Evolutionary conservation across 2,797 vertebrate genomes (phyloP).

Genomic region (Orientallactaga sibirica): DNA sequence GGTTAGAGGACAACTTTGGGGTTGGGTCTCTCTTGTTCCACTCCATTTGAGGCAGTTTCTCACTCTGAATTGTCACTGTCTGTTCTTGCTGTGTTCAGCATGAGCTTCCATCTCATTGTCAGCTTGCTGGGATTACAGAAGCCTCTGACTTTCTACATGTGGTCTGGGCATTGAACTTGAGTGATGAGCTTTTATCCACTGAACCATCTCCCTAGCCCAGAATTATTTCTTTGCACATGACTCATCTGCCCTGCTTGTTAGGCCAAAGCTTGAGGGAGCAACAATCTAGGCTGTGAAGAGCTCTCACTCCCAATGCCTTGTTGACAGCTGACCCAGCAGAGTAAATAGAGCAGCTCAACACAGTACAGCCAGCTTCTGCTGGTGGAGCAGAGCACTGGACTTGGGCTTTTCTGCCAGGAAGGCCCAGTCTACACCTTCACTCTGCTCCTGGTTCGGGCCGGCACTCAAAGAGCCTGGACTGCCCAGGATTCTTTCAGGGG

Average conservation of each 20-base stretch:
- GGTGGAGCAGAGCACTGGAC: background rate
- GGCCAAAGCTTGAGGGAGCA: background rate
- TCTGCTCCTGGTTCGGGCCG: background rate
- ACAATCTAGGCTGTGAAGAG: background rate
- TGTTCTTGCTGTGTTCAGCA: no score
- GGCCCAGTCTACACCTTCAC: background rate
- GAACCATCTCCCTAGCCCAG: no score
- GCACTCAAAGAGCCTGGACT: background rate
- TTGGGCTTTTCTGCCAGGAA: background rate
- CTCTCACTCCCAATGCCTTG: background rate
- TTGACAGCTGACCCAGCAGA: background rate
- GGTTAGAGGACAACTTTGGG: no score
- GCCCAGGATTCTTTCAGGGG: background rate
- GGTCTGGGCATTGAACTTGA: no score
- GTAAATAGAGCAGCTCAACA: no score
- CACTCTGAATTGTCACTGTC: no score
- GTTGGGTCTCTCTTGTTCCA: no score
- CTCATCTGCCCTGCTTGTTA: background rate
- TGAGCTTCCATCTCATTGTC: no score
- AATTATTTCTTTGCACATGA: background rate
- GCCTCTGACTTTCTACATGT: no score
- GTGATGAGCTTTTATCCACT: no score
- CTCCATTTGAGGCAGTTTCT: no score
- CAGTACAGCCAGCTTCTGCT: fast-evolving
- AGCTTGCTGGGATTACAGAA: no score